Evolutionary conservation across 2,113 vertebrate species (phyloP), one percentile per base, ranked within the genome.

Genomic region (Corythornis cristatus): DNA sequence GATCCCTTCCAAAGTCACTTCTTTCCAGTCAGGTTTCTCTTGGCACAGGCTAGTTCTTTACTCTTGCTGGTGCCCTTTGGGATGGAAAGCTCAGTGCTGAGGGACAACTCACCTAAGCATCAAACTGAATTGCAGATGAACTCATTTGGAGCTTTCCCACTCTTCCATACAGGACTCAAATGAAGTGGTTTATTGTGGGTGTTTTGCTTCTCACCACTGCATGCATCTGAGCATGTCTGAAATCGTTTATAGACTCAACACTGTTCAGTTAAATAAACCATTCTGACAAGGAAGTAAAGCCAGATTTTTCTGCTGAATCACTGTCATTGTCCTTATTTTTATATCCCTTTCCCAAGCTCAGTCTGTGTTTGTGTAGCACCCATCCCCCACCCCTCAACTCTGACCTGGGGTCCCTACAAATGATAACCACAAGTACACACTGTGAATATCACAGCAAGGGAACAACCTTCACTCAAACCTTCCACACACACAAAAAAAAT

Each of bases 201-300:
- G 2, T 37, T 35, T 29, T 83, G 79, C 82, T 90, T 89, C 51
- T 95, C 45, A 78, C 26, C 54, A 28, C 28, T 83, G 93, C 89
- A 74, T 94, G 83, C 90, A 60, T 67, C 83, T 91, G 77, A 76
- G 91, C 95, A 95, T 88, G 86, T 87, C 93, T 88, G 73, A 81
- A 73, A 65, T 87, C 79, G 77, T 88, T 83, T 56, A 61, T 19
- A 79, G 92, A 71, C 78, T 67, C 51, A 46, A 54, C 28, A 85
- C 12, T 83, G 71, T 90, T 85, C 83, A 75, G 65, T 95, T 83
- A 93, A 94, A 84, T 82, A 91, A 94, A 93, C 77, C 86, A 62
- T 43, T 86, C 88, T 89, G 92, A 80, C 2, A 12, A 94, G 51
- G 25, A 95, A 93, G 88, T 89, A 92, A 95, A 90, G 50, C 50